Percentiles rank a stretch among this genome's conserved stretches.
phyloP scores from a whole-genome alignment of 1,140 invertebrate species.

The Myzus persicae region DNA sequence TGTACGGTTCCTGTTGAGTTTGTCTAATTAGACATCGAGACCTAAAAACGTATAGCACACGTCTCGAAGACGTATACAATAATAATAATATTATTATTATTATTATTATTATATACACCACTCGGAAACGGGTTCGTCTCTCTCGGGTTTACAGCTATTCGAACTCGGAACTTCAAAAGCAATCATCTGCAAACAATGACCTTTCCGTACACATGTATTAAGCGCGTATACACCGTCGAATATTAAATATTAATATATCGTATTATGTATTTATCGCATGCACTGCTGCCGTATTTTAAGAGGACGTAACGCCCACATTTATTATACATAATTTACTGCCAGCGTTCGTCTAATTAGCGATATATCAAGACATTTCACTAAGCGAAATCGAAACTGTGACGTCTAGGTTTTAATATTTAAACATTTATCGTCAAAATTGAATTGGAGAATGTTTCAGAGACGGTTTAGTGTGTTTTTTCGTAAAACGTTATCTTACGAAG shows the following conservation, averaged over 20 bases:
- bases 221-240: background rate
- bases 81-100: background rate
- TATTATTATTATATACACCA: background rate
- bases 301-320: background rate
- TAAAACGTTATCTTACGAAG: background rate
- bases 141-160: background rate
- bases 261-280: background rate
- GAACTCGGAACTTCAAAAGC: constrained; percentile 7
- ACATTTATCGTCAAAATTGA: background rate
- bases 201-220: background rate
- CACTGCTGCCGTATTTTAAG: background rate
- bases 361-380: background rate
- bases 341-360: background rate
- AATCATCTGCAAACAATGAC: constrained; percentile 18
- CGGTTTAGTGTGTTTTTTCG: background rate
- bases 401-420: background rate
- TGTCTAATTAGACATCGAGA: constrained; percentile 14
- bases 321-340: too few relatives aligned
- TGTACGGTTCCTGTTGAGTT: constrained; percentile 26
- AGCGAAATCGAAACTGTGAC: background rate
- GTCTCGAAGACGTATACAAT: background rate
- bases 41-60: background rate
- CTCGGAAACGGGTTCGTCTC: background rate
- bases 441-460: background rate
- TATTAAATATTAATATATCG: background rate